Conservation (phyloP, 2,797 vertebrate species). For the Allobates femoralis region DNA sequence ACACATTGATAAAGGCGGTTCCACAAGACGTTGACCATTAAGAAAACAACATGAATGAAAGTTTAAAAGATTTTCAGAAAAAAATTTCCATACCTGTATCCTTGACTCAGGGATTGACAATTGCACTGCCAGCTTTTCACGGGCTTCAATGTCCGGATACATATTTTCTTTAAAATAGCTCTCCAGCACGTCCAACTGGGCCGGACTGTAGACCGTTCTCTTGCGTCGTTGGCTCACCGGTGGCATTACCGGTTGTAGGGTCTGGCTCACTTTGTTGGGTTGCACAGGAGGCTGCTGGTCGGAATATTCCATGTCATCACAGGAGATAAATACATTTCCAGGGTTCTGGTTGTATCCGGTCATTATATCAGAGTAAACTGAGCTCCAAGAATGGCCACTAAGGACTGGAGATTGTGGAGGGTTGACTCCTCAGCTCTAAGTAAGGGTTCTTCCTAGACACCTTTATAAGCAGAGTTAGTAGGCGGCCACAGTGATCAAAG, state of each 20-base stretch:
- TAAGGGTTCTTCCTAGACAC: neutral
- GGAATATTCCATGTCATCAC: too few relatives aligned
- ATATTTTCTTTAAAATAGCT: conserved; percentile 30
- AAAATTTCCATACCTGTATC: conserved; percentile 34
- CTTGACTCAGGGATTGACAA: conserved; percentile 26
- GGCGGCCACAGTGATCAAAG: conserved; percentile 19
- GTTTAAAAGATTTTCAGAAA: neutral
- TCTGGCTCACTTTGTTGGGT: neutral
- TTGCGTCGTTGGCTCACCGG: conserved; percentile 28
- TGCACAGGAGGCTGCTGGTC: too few relatives aligned
- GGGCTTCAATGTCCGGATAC: conserved; percentile 43
- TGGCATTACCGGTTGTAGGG: neutral
- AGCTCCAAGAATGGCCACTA: neutral
- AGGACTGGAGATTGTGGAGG: neutral
- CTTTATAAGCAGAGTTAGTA: neutral
- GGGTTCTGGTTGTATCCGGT: too few relatives aligned
- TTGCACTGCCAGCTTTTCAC: conserved; percentile 33
- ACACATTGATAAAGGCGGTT: too few relatives aligned
- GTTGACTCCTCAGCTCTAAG: neutral
- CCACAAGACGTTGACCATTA: too few relatives aligned
- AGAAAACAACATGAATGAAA: neutral
- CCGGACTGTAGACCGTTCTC: conserved; percentile 18
- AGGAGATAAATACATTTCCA: too few relatives aligned
- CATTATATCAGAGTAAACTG: neutral
- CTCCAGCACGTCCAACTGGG: conserved; percentile 24